Conservation (phyloP, 2,888 invertebrate species). For the Creontiades dilutus region DNA sequence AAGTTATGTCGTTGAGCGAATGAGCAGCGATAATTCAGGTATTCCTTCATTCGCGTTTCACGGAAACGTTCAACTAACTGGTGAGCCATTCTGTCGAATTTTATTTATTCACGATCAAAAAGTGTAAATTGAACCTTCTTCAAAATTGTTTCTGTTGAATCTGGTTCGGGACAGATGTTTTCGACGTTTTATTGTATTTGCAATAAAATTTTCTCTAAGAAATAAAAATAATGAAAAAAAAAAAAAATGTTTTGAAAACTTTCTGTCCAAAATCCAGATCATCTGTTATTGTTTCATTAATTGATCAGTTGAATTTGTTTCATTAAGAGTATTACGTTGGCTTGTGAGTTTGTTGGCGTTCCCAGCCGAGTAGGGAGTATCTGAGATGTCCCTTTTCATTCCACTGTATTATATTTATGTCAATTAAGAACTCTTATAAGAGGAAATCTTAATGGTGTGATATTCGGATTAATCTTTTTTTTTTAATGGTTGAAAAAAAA, state of each 20-base stretch:
- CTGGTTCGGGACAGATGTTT: conserved; percentile 65
- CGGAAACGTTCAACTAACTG: conserved; percentile 62
- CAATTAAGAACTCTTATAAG: conserved; percentile 68
- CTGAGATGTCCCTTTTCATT: conserved; percentile 49
- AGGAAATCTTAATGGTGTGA: conserved; percentile 66
- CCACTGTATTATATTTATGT: conserved; percentile 66
- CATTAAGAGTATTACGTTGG: conserved; percentile 10
- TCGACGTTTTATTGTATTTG: conserved; percentile 55
- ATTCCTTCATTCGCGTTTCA: conserved; percentile 37
- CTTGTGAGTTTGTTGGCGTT: conserved; percentile 50
- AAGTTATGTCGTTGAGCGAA: conserved; percentile 62
- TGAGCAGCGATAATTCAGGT: conserved; percentile 55
- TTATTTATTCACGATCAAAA: background rate
- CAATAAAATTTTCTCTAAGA: conserved; percentile 51
- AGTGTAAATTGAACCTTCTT: background rate
- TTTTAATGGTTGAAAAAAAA: conserved; percentile 55
- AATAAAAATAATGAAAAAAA: conserved; percentile 43
- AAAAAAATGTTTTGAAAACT: conserved; percentile 51
- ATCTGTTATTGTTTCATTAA: too few relatives aligned
- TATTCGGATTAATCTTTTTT: conserved; percentile 67
- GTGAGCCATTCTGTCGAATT: conserved; percentile 48
- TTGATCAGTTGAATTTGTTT: too few relatives aligned
- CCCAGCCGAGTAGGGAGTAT: conserved; percentile 48
- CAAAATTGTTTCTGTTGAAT: conserved; percentile 8
- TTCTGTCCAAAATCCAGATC: conserved; percentile 61